Conservation (phyloP, 2,113 vertebrate genomes). For the Phylloscopus trochiloides region DNA sequence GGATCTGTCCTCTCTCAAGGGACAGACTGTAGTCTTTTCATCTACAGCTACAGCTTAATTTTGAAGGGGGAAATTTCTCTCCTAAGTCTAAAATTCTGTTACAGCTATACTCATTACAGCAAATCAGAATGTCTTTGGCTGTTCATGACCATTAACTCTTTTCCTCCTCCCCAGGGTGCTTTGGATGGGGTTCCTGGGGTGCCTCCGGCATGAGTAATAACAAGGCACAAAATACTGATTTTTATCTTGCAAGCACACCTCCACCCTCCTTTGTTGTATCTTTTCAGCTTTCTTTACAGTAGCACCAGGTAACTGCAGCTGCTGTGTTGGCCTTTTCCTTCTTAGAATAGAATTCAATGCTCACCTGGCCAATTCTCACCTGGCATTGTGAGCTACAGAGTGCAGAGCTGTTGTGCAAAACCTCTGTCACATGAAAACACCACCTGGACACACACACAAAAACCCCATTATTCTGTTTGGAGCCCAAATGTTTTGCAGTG, state of each 20-base stretch:
- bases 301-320: neutral
- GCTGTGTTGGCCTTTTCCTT: neutral
- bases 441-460: neutral
- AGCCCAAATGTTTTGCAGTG: too few species aligned
- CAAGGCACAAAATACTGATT: neutral
- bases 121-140: neutral
- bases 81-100: neutral
- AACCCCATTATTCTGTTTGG: neutral
- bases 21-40: neutral
- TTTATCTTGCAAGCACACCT: neutral
- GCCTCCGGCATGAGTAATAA: accelerated
- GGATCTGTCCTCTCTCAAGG: neutral
- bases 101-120: neutral
- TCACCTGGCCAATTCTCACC: neutral
- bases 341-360: neutral
- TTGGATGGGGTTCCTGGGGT: neutral
- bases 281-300: neutral
- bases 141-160: neutral
- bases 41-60: neutral
- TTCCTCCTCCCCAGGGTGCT: neutral
- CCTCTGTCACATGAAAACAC: neutral
- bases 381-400: accelerated
- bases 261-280: neutral
- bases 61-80: neutral
- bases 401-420: neutral